Evolutionary conservation across 2,888 invertebrate species (phyloP).

Genomic region (Dascillus cervinus): DNA sequence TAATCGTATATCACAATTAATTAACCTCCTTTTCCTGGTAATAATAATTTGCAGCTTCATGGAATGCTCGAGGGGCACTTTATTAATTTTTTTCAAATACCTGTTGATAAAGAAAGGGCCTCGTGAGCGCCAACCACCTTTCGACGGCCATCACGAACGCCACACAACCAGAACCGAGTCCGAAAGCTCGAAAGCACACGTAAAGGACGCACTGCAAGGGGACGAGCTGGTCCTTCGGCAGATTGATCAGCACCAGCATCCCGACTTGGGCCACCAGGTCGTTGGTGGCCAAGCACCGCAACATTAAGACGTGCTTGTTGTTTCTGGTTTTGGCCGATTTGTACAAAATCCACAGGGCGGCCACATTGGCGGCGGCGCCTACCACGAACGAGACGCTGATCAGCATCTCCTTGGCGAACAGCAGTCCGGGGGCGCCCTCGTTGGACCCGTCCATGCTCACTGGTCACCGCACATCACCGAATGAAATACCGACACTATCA

Average conservation of each 20-base stretch:
- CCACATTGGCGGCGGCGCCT: slow-evolving; percentile 67
- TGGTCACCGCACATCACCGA: no score
- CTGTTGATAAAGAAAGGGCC: slow-evolving; percentile 84
- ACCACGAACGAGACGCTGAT: slow-evolving; percentile 53
- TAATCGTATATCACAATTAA: no score
- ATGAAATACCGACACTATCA: no score
- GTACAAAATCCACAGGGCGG: slow-evolving; percentile 68
- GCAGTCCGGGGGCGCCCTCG: not conserved
- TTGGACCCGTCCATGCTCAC: no score
- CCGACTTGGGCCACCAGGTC: slow-evolving; percentile 74
- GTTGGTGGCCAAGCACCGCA: slow-evolving; percentile 69
- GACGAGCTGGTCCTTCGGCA: slow-evolving; percentile 42
- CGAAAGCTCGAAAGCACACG: slow-evolving; percentile 73
- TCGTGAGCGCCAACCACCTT: slow-evolving; percentile 77
- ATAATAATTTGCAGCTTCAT: slow-evolving; percentile 1
- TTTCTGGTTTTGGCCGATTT: slow-evolving; percentile 66
- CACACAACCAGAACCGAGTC: slow-evolving; percentile 80
- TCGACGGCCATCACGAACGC: slow-evolving; percentile 85
- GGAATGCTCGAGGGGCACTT: not conserved
- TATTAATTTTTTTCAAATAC: no score
- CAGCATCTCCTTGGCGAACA: slow-evolving; percentile 27
- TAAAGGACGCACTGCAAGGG: slow-evolving; percentile 55
- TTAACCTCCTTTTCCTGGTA: no score
- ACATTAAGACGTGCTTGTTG: slow-evolving; percentile 71
- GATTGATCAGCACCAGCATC: slow-evolving; percentile 63